Base-by-base conservation (phyloP, 2,888 invertebrate species). In the Bugulina stolonifera region DNA sequence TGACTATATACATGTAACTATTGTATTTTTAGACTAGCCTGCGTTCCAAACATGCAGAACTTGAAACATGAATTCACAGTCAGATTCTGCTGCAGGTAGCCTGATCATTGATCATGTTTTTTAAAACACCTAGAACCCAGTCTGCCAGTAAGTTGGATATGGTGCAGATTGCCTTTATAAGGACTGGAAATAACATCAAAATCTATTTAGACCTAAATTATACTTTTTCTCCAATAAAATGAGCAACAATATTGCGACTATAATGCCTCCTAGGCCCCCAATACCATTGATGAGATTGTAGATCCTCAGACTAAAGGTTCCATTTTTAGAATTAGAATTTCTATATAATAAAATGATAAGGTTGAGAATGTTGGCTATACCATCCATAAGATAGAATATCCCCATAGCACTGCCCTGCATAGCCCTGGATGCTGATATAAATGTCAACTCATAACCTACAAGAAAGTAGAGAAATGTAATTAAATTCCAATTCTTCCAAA, bases 371-470 rank as follows among this genome's bases (percentile, higher is more conserved):
- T 64, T 64, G 5, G 64, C 64, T 3, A 34, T 34, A 32, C 64
- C 64, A 64, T 64, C 64, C 64, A 64, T 64, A 10, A 64, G 34
- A 27, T 64, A 64, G 32, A 64, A 64, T 1, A 64, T 2, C 5
- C 64, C 64, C 64, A 64, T 64, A 14, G 64, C 64, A 25, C 25
- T 34, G n/a, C 64, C 64, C 27, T 64, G 64, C 64, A 64, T 64
- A 34, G 64, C 64, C 32, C 64, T 64, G 10, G 64, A 27, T 3
- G 64, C 64, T 14, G 64, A 64, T 5, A 64, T 22, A 22, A 64
- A 25, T n/a, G 64, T 64, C 32, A 64, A n/a, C 64, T 64, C 64
- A 34, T 64, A 64, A 3, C 64, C 64, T 64, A 32, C 32, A 32
- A 64, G n/a, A n/a, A n/a, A n/a, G n/a, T n/a, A n/a, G n/a, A n/a